Evolutionary conservation across 2,888 invertebrate genomes (phyloP), one percentile per base, ranked within the genome.

Genomic region (Ormyrus nitidulus): DNA sequence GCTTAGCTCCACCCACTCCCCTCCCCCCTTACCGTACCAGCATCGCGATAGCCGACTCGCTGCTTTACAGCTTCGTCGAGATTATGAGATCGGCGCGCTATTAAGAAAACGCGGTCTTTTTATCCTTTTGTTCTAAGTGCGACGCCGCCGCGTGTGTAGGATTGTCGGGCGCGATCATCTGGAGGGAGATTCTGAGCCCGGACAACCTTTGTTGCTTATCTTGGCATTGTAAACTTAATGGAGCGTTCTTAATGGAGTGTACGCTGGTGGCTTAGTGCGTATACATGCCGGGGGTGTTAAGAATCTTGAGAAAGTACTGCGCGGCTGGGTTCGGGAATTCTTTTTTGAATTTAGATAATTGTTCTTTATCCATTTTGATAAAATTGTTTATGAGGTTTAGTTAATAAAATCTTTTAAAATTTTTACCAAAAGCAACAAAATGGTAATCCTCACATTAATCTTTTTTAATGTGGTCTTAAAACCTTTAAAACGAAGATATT

Each of bases 1-100:
- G 5, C 19, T 59, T 49, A 59, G 66, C 66, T 80, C 72, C 44
- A 66, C 65, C 49, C n/a, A 34, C 64, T 76, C 56, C 9, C 49
- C 54, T 2, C 19, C 19, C 19, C 19, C 19, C 19, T 19, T 51
- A 11, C 56, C 13, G 46, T n/a, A 34, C 4, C 7, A 19, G 11
- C 65, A 49, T 48, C 62, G 58, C 19, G 71, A 56, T 65, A 72
- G 13, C 56, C 64, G 49, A 48, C 46, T 53, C 19, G 54, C 59
- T 46, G 9, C 48, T 69, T 68, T 53, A 61, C 53, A 53, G n/a
- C 34, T 8, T 10, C 56, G 13, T 56, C 56, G 9, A 66, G 19
- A 19, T 48, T 34, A 53, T 66, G 53, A 49, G 61, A 61, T 61
- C n/a, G 51, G 64, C 54, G 11, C 10, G 53, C 51, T 49, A 65